Percentiles rank a stretch among this genome's conserved stretches.
phyloP scores from a whole-genome alignment of 2,888 invertebrate species.

The Buathra laborator region DNA sequence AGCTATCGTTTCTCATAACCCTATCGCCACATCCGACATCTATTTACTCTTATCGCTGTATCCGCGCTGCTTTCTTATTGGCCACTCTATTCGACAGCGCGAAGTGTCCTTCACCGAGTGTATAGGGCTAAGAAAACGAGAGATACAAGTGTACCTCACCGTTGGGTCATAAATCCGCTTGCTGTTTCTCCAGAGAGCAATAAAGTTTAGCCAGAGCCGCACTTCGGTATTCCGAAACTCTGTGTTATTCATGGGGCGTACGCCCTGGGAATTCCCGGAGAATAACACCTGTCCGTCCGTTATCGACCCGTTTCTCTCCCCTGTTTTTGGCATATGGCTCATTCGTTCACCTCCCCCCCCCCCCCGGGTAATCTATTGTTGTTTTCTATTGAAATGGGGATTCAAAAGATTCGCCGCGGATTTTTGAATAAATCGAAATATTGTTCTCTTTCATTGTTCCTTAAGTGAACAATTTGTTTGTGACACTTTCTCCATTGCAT shows the following conservation, averaged over 20 bases:
- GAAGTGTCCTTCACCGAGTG: constrained; percentile 15
- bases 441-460: neutral
- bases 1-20: constrained; percentile 6
- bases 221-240: neutral
- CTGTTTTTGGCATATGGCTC: neutral
- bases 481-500: neutral
- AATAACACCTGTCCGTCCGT: constrained; percentile 16
- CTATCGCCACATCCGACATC: neutral
- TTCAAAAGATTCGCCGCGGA: neutral
- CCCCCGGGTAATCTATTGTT: neutral
- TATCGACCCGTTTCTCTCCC: constrained; percentile 17
- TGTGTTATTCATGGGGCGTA: neutral
- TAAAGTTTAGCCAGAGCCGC: neutral
- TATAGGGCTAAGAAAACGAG: neutral
- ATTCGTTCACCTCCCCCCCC: too few relatives aligned
- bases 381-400: neutral
- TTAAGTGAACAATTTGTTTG: neutral
- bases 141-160: neutral
- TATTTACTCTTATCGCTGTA: neutral
- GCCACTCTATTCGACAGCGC: neutral
- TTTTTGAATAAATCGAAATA: neutral
- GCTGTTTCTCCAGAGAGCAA: neutral
- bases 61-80: neutral
- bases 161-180: neutral
- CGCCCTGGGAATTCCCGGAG: constrained; percentile 17